Percentiles rank a stretch among this genome's conserved stretches.
These are phyloP conservation scores for Rhadina sibilatrix DNA, from an alignment of 2,113 vertebrate species.

Conservation along the genomic window DNA sequence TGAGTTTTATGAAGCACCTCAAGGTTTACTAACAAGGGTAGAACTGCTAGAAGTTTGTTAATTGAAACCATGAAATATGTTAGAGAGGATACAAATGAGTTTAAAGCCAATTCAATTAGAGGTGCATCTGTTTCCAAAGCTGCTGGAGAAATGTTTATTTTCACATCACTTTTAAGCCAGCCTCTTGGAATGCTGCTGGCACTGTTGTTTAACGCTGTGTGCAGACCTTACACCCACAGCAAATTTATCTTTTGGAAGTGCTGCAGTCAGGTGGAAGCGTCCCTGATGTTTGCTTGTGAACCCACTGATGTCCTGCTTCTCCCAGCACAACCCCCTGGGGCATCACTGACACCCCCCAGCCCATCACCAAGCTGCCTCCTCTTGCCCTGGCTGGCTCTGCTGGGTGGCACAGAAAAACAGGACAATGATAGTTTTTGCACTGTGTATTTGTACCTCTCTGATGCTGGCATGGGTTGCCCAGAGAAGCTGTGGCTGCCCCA, in stretches of 20 bases:
- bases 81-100: conserved; percentile 54
- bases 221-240: neutral
- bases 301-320: neutral
- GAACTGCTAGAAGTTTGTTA: conserved; percentile 52
- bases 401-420: neutral
- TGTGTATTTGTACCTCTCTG: neutral
- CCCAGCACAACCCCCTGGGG: neutral
- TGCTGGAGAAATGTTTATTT: conserved; percentile 41
- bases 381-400: neutral
- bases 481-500: neutral
- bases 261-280: neutral
- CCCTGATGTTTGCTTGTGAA: neutral
- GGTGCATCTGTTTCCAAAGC: conserved; percentile 57
- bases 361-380: neutral
- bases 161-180: neutral
- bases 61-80: conserved; percentile 67
- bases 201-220: neutral
- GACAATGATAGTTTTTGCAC: neutral
- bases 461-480: neutral
- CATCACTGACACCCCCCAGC: neutral
- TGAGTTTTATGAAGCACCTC: conserved; percentile 55
- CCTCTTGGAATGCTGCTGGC: conserved; percentile 21
- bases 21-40: conserved; percentile 49
- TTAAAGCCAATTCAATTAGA: conserved; percentile 68
- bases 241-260: conserved; percentile 10